Conservation (phyloP, 2,888 invertebrate genomes). For the Drosophila paramelanica region DNA sequence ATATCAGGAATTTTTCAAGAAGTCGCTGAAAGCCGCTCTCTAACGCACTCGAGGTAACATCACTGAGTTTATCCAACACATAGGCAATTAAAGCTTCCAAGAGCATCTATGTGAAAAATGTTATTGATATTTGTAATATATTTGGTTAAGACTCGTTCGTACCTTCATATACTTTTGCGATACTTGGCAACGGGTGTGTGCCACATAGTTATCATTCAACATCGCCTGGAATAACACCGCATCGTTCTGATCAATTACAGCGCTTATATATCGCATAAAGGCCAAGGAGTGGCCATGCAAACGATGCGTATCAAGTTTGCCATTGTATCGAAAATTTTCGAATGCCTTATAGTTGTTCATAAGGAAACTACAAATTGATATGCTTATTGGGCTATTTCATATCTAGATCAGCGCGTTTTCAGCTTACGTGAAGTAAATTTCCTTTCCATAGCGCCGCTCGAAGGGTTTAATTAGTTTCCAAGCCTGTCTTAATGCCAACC, state of each 20-base stretch:
- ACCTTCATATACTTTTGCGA: conserved; percentile 50
- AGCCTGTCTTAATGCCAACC: conserved; percentile 62
- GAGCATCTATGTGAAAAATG: conserved; percentile 32
- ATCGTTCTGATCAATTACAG: conserved; percentile 71
- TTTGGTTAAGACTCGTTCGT: not conserved
- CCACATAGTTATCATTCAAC: conserved; percentile 35
- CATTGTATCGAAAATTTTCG: conserved; percentile 57
- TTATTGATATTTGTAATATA: too few relatives aligned
- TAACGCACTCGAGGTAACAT: conserved; percentile 59
- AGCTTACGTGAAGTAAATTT: conserved; percentile 57
- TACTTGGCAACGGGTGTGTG: conserved; percentile 43
- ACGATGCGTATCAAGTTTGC: conserved; percentile 51
- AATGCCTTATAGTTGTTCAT: conserved; percentile 56
- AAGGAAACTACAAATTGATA: conserved; percentile 59
- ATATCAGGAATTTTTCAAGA: conserved; percentile 37
- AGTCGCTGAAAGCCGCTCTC: conserved; percentile 58
- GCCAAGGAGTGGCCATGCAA: conserved; percentile 64
- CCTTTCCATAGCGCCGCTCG: conserved; percentile 48
- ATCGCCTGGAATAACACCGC: conserved; percentile 50
- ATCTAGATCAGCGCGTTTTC: not conserved
- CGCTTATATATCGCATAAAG: conserved; percentile 59
- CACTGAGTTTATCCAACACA: conserved; percentile 42
- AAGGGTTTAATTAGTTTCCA: conserved; percentile 61
- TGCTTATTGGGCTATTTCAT: not conserved
- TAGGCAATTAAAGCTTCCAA: conserved; percentile 32